Evolutionary conservation across 2,113 vertebrate species (phyloP).

Genomic region (Pelobates fuscus): DNA sequence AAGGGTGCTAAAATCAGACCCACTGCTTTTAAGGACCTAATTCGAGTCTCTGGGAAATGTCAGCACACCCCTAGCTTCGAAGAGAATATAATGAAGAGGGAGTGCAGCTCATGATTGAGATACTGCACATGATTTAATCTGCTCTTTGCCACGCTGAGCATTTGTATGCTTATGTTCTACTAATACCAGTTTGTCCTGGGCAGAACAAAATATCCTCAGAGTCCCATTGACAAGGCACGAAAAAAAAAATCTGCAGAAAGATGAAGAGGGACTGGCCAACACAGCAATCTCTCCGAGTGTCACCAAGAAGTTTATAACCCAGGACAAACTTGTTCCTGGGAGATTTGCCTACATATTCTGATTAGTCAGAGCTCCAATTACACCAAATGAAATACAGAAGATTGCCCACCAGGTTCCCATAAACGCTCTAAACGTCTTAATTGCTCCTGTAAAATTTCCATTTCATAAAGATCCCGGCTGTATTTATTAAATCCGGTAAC

Average conservation of each 20-base stretch:
- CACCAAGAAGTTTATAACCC: conserved; percentile 24
- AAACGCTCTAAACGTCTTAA: conserved; percentile 24
- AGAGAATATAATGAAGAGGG: too few relatives aligned
- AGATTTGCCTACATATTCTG: conserved; percentile 12
- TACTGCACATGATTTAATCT: not conserved
- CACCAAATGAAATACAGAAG: conserved; percentile 32
- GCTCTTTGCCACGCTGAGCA: not conserved
- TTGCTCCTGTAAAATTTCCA: conserved; percentile 31
- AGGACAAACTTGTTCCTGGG: conserved; percentile 9
- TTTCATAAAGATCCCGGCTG: conserved; percentile 33
- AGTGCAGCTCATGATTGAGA: too few relatives aligned
- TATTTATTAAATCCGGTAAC: conserved; percentile 36
- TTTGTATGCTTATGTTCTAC: not conserved
- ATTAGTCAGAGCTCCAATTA: conserved; percentile 27
- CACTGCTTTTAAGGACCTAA: too few relatives aligned
- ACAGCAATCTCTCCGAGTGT: conserved; percentile 17
- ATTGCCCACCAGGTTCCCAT: conserved; percentile 23
- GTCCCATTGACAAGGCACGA: not conserved
- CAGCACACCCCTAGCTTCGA: too few relatives aligned
- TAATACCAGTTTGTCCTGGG: not conserved
- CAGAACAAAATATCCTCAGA: conserved; percentile 20
- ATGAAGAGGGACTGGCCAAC: conserved; percentile 8
- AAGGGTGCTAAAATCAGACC: too few relatives aligned
- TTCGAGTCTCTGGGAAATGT: too few relatives aligned
- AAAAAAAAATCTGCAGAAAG: not conserved